Conservation (phyloP, 2,113 vertebrate genomes). For the Egretta garzetta region DNA sequence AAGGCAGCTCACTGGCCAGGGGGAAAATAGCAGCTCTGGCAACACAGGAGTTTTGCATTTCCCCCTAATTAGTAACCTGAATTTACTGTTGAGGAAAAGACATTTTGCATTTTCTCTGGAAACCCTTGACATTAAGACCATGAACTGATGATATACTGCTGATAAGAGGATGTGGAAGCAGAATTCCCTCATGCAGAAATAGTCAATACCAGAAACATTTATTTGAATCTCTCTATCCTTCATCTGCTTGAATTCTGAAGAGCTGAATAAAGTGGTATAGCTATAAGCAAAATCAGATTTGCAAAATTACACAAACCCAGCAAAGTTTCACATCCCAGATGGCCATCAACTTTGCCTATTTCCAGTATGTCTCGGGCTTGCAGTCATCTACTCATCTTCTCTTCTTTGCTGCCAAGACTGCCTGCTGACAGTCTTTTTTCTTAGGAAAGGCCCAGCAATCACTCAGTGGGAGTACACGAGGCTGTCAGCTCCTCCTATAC, state of each 20-base stretch:
- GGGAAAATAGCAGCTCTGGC: neutral
- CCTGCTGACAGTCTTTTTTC: conserved; percentile 21
- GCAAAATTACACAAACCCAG: neutral
- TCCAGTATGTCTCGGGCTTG: neutral
- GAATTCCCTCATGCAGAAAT: neutral
- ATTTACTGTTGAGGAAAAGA: neutral
- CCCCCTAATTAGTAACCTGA: neutral
- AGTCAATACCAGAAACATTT: neutral
- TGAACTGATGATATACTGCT: neutral
- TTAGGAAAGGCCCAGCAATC: neutral
- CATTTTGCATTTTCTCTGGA: conserved; percentile 14
- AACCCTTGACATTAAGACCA: neutral
- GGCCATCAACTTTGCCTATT: neutral
- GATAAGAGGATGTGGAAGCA: neutral
- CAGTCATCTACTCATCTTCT: neutral
- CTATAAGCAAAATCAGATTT: neutral
- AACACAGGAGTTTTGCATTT: neutral
- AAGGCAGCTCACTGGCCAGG: neutral
- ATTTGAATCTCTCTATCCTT: neutral
- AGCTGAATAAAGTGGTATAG: neutral
- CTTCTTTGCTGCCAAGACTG: conserved; percentile 16
- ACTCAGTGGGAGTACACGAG: neutral
- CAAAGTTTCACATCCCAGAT: neutral
- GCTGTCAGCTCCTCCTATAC: conserved; percentile 38
- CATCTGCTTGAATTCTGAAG: neutral